phyloP scores from a whole-genome alignment of 2,113 vertebrate species.

The Pituophis catenifer region DNA sequence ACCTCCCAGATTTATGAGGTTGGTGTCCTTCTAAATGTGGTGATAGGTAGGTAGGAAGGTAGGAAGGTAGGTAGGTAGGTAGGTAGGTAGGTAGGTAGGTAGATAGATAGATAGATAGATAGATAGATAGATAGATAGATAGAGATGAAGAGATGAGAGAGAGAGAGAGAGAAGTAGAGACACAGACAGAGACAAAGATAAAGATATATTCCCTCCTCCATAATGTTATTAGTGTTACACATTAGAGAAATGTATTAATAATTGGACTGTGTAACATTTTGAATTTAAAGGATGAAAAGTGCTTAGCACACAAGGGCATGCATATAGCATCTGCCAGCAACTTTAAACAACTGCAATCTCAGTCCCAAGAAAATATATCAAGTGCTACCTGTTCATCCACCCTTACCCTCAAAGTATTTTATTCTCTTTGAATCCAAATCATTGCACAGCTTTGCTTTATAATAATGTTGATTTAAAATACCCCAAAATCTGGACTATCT shows the following conservation, averaged over 20 bases:
- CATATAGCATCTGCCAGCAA: not conserved
- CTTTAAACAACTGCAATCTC: not conserved
- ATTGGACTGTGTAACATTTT: not conserved
- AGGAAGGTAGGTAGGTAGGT: no score
- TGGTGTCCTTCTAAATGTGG: not conserved
- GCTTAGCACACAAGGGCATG: not conserved
- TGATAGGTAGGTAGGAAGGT: not conserved
- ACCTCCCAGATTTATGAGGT: not conserved
- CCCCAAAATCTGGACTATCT: not conserved
- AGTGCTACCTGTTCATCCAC: not conserved
- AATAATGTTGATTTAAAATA: slow-evolving; percentile 11
- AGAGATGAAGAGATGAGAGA: no score
- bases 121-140: no score
- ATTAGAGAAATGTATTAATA: not conserved
- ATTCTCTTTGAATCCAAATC: not conserved
- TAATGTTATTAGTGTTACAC: not conserved
- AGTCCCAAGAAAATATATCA: not conserved
- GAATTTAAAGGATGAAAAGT: not conserved
- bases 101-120: not conserved
- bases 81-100: no score
- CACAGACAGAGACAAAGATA: not conserved
- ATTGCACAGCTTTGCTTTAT: not conserved
- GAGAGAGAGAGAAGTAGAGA: no score
- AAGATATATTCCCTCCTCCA: not conserved
- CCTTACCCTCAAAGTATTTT: not conserved